phyloP scores from a whole-genome alignment of 1,140 invertebrate genomes.

The Zaprionus vittiger region DNA sequence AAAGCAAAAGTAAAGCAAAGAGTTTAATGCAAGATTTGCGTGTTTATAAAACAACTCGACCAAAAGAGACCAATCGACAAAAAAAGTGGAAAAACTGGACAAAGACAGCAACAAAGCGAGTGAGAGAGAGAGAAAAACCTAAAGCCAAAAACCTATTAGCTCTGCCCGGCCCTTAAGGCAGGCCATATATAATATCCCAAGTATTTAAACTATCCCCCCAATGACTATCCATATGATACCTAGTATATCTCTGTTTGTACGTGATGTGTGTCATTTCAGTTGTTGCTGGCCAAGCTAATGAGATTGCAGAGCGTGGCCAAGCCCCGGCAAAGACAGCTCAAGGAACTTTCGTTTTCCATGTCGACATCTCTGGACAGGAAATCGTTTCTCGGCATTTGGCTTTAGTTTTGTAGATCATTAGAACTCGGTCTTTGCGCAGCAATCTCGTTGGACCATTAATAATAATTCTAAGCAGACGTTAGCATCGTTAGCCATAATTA shows the following conservation, averaged over 20 bases:
- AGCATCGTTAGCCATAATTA: constrained; percentile 53
- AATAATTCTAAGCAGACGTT: constrained; percentile 41
- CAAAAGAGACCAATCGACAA: constrained; percentile 27
- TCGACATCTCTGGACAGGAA: constrained; percentile 64
- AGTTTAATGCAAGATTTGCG: constrained; percentile 79
- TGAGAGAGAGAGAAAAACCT: constrained; percentile 35
- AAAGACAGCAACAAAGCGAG: constrained; percentile 47
- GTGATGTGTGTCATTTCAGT: constrained; percentile 62
- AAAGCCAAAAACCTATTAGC: constrained; percentile 50
- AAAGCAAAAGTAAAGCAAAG: constrained; percentile 50
- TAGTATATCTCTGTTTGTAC: constrained; percentile 3
- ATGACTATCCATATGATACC: constrained; percentile 11
- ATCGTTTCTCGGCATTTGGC: constrained; percentile 47
- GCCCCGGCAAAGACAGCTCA: constrained; percentile 17
- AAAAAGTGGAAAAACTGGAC: constrained; percentile 64
- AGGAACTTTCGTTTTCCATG: constrained; percentile 71
- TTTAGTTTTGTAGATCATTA: constrained; percentile 61
- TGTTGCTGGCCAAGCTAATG: constrained; percentile 62
- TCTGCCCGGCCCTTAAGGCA: constrained; percentile 46
- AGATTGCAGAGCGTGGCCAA: constrained; percentile 27
- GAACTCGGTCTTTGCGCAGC: constrained; percentile 52
- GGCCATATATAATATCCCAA: constrained; percentile 13
- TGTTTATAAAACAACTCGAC: constrained; percentile 75
- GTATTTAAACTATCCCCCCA: constrained; percentile 18
- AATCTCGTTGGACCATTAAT: constrained; percentile 57